phyloP scores from a whole-genome alignment of 2,113 vertebrate genomes.

The Ibidorhyncha struthersii region DNA sequence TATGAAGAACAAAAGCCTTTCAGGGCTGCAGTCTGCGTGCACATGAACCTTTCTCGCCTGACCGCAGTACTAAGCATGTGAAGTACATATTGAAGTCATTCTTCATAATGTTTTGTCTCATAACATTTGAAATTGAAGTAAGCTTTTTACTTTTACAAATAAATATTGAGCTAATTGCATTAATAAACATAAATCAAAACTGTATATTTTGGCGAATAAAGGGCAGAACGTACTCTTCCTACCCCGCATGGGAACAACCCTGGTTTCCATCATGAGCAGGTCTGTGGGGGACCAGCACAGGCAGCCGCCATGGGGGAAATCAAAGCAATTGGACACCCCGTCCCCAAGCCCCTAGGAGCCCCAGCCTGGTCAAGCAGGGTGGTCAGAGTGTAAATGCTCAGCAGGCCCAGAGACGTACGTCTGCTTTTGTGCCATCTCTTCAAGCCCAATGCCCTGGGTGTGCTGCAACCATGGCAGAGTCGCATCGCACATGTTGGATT shows the following conservation, averaged over 20 bases:
- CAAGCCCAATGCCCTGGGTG: neutral
- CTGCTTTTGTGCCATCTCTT: neutral
- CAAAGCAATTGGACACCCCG: neutral
- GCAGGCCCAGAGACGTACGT: neutral
- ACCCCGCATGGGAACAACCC: neutral
- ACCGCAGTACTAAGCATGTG: neutral
- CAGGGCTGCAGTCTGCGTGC: neutral
- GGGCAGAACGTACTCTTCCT: neutral
- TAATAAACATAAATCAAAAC: neutral
- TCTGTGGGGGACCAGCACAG: no score
- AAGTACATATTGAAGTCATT: neutral
- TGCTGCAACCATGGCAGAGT: neutral
- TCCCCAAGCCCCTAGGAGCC: rapidly evolving
- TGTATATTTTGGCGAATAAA: neutral
- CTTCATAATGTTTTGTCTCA: neutral
- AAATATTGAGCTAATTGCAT: neutral
- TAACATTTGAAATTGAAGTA: neutral
- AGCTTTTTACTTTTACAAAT: neutral
- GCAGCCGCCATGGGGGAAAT: rapidly evolving
- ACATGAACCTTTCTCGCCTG: neutral
- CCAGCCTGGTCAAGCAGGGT: neutral
- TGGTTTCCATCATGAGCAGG: neutral
- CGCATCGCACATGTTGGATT: rapidly evolving
- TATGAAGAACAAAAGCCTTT: neutral
- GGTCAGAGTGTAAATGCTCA: neutral